phyloP scores from a whole-genome alignment of 92 coral and sea anemone genomes.

The Zoanthus sansibaricus region DNA sequence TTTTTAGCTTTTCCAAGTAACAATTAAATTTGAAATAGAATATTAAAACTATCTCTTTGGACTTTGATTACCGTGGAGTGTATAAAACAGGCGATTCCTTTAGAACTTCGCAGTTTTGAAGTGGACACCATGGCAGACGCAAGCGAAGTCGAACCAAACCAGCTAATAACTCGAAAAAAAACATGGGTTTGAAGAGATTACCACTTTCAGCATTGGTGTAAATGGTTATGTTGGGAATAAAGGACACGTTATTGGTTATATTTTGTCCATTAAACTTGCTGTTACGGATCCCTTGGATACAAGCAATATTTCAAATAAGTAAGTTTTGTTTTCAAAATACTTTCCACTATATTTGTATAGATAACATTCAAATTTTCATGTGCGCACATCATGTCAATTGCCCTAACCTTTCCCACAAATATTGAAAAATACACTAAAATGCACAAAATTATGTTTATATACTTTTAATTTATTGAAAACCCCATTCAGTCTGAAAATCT shows the following conservation, averaged over 20 bases:
- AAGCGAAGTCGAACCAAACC: slow-evolving; percentile 32
- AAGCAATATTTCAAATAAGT: neutral
- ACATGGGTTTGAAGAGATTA: slow-evolving; percentile 19
- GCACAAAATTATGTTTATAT: no score
- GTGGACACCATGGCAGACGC: slow-evolving; percentile 17
- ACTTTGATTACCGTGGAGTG: neutral
- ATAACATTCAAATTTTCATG: no score
- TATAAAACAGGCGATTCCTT: slow-evolving; percentile 1
- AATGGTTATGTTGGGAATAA: slow-evolving; percentile 40
- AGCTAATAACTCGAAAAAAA: slow-evolving; percentile 6
- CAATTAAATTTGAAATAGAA: neutral
- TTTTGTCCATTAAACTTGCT: slow-evolving; percentile 10
- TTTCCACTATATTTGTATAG: no score
- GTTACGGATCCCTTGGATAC: slow-evolving; percentile 17
- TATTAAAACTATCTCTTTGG: neutral
- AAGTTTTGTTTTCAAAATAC: neutral
- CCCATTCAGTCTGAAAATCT: no score
- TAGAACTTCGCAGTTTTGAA: neutral
- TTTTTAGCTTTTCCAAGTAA: neutral
- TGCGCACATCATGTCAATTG: no score
- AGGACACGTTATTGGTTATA: slow-evolving; percentile 30
- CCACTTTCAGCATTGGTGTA: slow-evolving; percentile 29
- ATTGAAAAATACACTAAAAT: no score
- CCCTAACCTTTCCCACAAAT: no score
- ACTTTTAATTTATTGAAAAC: no score